A percentile compares a stretch with the other conserved stretches of the same genome.
Evolutionary conservation across 1,140 invertebrate genomes (phyloP).

Genomic region (Eubasilissa regina): DNA sequence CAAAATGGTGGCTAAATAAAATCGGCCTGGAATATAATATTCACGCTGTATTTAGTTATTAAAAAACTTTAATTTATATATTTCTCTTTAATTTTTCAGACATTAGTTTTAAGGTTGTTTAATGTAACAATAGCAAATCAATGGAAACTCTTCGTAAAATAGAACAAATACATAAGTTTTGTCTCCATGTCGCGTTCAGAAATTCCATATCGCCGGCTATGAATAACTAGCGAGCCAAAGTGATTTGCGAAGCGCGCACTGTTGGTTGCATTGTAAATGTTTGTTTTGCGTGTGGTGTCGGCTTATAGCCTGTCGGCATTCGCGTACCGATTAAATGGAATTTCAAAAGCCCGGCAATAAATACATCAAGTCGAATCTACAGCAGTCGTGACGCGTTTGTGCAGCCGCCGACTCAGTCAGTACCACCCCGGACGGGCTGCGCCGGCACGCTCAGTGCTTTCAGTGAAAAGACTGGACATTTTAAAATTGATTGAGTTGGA

Average conservation of each 20-base stretch:
- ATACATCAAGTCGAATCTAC: slow-evolving; percentile 34
- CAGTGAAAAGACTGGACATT: no score
- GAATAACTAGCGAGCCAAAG: background rate
- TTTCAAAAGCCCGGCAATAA: slow-evolving; percentile 20
- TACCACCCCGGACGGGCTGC: background rate
- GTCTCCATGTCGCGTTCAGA: no score
- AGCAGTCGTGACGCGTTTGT: slow-evolving; percentile 25
- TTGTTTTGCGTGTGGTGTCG: slow-evolving; percentile 13
- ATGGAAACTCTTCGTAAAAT: no score
- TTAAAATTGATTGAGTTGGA: no score
- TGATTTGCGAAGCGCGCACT: slow-evolving; percentile 19
- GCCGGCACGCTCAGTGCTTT: no score
- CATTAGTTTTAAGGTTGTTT: no score
- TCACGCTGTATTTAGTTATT: no score
- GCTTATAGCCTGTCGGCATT: slow-evolving; percentile 32
- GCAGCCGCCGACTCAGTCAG: background rate
- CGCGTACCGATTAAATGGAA: slow-evolving; percentile 29
- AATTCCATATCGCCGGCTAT: background rate
- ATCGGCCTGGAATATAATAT: no score
- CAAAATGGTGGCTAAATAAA: no score
- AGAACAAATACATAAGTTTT: no score
- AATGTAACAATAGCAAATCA: background rate
- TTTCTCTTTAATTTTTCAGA: no score
- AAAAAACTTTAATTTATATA: no score
- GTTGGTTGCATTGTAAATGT: slow-evolving; percentile 28